phyloP scores from a whole-genome alignment of 2,888 invertebrate genomes.

The Pachymerium ferrugineum region DNA sequence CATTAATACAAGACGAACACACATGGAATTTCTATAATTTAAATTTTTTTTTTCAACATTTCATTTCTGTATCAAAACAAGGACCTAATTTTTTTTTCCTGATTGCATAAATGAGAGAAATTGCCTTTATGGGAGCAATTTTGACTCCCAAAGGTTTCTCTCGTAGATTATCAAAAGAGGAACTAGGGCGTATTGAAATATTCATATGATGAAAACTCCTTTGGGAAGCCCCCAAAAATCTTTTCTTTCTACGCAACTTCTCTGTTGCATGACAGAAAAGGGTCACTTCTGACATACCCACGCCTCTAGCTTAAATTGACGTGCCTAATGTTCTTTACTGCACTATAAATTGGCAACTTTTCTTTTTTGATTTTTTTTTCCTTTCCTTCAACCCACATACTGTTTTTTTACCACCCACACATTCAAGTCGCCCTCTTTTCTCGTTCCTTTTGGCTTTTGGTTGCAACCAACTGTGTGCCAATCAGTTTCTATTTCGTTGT shows the following conservation, averaged over 20 bases:
- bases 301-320: conserved; percentile 5
- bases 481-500: conserved; percentile 21
- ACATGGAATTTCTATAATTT: neutral
- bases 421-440: neutral
- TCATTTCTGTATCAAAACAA: neutral
- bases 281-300: conserved; percentile 6
- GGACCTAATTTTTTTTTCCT: neutral
- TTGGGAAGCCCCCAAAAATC: neutral
- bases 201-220: conserved; percentile 7
- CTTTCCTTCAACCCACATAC: neutral
- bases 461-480: neutral
- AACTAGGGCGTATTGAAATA: neutral
- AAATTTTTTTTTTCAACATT: neutral
- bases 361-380: neutral
- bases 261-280: conserved; percentile 5
- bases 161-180: conserved; percentile 6
- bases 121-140: neutral
- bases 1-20: neutral
- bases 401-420: too few species aligned
- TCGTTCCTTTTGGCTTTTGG: neutral
- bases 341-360: neutral
- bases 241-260: neutral
- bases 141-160: conserved; percentile 1
- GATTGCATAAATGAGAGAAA: neutral
- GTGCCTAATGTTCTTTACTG: neutral